phyloP scores from a whole-genome alignment of 2,113 vertebrate genomes.

The Hemicordylus capensis region DNA sequence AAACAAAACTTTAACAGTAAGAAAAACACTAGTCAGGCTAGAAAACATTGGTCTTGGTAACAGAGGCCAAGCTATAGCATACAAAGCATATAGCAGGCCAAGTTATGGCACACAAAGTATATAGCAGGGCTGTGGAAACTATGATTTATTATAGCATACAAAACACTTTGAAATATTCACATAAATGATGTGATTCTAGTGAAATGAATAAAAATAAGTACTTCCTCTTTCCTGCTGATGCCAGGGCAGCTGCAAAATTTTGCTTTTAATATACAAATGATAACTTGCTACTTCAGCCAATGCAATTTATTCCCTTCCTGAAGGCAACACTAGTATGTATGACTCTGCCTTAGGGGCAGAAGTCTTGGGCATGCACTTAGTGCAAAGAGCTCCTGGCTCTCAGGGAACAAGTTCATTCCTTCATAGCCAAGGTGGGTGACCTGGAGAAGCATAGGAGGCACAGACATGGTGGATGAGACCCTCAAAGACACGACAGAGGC shows the following conservation, averaged over 20 bases:
- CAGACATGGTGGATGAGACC: no score
- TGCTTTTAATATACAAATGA: not conserved
- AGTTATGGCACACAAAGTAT: not conserved
- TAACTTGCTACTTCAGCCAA: not conserved
- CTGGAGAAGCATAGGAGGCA: no score
- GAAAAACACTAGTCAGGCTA: no score
- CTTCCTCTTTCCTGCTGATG: not conserved
- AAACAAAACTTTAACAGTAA: not conserved
- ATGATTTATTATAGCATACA: not conserved
- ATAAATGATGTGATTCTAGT: not conserved
- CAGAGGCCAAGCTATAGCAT: not conserved
- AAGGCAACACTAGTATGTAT: not conserved
- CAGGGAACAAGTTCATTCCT: no score
- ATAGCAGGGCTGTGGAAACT: not conserved
- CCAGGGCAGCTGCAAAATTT: slow-evolving; percentile 2
- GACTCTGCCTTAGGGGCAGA: not conserved
- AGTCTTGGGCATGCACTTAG: no score
- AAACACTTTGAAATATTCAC: not conserved
- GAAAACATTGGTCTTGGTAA: not conserved
- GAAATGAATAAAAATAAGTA: not conserved
- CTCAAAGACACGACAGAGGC: no score
- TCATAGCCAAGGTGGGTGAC: no score
- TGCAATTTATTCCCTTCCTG: not conserved
- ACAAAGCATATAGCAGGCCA: not conserved
- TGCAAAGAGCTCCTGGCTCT: no score